Conservation (phyloP, 2,888 invertebrate species). For the Sturmia bella region DNA sequence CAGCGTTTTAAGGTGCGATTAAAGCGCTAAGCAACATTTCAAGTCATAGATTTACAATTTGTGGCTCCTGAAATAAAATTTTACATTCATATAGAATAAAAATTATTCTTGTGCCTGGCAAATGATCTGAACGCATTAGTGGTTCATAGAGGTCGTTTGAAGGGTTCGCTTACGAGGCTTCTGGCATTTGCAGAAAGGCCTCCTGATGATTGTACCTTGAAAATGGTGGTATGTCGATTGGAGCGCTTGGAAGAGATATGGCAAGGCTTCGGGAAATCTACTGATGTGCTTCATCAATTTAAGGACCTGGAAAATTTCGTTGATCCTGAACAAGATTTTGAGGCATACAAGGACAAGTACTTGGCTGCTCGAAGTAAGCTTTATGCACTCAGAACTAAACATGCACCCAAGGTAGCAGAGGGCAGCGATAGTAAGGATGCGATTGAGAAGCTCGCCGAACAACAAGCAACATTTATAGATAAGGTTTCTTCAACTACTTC, state of each 20-base stretch:
- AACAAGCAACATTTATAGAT: conserved; percentile 29
- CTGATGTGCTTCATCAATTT: conserved; percentile 15
- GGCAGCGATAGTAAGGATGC: neutral
- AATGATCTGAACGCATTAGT: conserved; percentile 14
- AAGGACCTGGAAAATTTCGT: conserved; percentile 14
- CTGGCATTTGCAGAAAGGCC: conserved; percentile 18
- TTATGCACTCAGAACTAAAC: conserved; percentile 5
- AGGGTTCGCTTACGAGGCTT: conserved; percentile 27
- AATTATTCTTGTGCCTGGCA: too few relatives aligned
- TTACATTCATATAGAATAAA: too few relatives aligned
- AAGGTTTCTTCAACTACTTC: neutral
- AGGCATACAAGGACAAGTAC: conserved; percentile 42
- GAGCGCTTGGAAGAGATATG: conserved; percentile 41
- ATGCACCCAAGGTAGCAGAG: neutral
- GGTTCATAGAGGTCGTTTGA: conserved; percentile 33
- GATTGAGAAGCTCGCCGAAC: conserved; percentile 28
- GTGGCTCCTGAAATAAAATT: too few relatives aligned
- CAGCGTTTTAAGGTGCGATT: too few relatives aligned
- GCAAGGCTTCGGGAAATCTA: conserved; percentile 26
- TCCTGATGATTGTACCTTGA: conserved; percentile 34
- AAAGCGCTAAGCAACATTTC: too few relatives aligned
- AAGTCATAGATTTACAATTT: too few relatives aligned
- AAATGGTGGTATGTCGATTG: conserved; percentile 26
- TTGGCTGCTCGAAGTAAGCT: conserved; percentile 35
- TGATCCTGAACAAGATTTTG: conserved; percentile 30